phyloP scores from a whole-genome alignment of 1,140 invertebrate genomes.

The Aricia agestis region DNA sequence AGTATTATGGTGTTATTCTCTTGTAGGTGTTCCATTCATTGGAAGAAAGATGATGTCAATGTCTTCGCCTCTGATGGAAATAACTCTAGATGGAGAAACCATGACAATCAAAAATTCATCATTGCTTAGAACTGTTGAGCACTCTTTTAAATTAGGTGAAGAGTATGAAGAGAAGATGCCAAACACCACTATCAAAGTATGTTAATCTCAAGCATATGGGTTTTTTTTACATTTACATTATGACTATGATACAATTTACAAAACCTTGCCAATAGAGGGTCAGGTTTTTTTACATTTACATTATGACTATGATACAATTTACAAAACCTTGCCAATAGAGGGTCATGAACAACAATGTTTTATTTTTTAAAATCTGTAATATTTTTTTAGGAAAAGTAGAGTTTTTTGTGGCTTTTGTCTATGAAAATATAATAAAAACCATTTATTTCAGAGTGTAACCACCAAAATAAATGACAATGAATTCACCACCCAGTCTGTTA shows the following conservation, averaged over 20 bases:
- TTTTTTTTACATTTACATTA: neutral
- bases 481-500: slow-evolving; percentile 73
- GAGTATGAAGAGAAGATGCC: slow-evolving; percentile 76
- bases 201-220: neutral
- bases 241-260: too few species aligned
- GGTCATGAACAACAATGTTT: too few species aligned
- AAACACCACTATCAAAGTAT: slow-evolving; percentile 59
- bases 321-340: too few species aligned
- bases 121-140: slow-evolving; percentile 60
- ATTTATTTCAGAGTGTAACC: slow-evolving; percentile 72
- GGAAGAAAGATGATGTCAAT: slow-evolving; percentile 79
- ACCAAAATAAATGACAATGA: slow-evolving; percentile 73
- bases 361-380: too few species aligned
- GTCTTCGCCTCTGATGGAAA: slow-evolving; percentile 78
- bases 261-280: too few species aligned
- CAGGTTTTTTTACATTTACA: neutral
- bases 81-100: slow-evolving; percentile 73
- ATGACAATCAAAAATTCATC: slow-evolving; percentile 78
- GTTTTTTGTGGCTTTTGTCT: neutral
- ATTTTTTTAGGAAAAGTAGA: too few species aligned
- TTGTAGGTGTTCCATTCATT: slow-evolving; percentile 75
- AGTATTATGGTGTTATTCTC: too few species aligned
- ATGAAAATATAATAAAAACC: neutral
- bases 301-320: too few species aligned
- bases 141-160: slow-evolving; percentile 70